Evolutionary conservation across 2,888 invertebrate genomes (phyloP).

Genomic region (Pristionchus mayeri): DNA sequence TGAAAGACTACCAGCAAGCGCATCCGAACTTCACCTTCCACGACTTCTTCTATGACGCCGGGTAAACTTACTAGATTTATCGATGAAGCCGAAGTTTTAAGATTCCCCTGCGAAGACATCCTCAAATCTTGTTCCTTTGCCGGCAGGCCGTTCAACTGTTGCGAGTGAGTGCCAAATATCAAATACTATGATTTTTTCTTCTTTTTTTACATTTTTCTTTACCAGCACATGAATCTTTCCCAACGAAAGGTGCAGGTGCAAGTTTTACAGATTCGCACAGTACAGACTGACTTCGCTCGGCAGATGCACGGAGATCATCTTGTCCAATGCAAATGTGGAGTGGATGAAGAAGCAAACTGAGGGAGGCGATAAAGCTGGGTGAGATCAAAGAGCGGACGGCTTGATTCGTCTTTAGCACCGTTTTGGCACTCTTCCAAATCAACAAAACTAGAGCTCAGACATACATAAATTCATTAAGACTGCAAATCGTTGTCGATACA

Average conservation of each 20-base stretch:
- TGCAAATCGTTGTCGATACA: slow-evolving; percentile 68
- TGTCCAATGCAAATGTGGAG: slow-evolving; percentile 56
- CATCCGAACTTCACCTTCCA: slow-evolving; percentile 64
- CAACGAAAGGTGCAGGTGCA: too few species aligned
- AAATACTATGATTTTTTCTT: neutral
- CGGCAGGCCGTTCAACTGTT: slow-evolving; percentile 33
- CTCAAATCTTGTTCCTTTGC: slow-evolving; percentile 42
- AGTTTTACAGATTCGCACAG: slow-evolving; percentile 57
- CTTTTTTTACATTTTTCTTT: neutral
- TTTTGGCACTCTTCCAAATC: too few species aligned
- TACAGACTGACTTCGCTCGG: slow-evolving; percentile 72
- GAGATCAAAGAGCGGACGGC: neutral
- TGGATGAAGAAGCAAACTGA: slow-evolving; percentile 66
- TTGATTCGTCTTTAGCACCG: too few species aligned
- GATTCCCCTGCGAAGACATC: slow-evolving; percentile 39
- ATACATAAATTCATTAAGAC: slow-evolving; percentile 50
- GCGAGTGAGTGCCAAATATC: slow-evolving; percentile 18
- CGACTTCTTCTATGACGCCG: slow-evolving; percentile 64
- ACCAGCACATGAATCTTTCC: neutral
- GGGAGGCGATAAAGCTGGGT: slow-evolving; percentile 66
- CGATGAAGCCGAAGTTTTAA: neutral
- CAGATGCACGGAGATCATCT: slow-evolving; percentile 66
- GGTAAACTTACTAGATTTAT: slow-evolving; percentile 49
- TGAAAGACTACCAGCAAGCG: slow-evolving; percentile 51
- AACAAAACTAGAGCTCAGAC: neutral